These are phyloP conservation scores for Tipula helvola DNA, from an alignment of 2,888 invertebrate species.

Conservation along the genomic window DNA sequence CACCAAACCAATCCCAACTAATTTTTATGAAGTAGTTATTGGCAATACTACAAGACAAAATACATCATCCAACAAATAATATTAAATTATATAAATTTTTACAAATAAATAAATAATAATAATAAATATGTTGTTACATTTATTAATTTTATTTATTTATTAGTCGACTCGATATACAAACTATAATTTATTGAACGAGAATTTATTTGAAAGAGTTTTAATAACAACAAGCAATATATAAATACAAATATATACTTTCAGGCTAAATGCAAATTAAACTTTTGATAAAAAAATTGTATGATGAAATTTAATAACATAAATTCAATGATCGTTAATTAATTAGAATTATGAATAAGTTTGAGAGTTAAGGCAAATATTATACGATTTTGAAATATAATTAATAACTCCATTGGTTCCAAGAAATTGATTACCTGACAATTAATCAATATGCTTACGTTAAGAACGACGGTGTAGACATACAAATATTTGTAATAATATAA, in stretches of 20 bases:
- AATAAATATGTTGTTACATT: neutral
- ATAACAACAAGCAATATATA: neutral
- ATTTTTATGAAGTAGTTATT: neutral
- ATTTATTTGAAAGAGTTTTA: neutral
- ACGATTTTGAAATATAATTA: neutral
- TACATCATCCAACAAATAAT: neutral
- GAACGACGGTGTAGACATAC: neutral
- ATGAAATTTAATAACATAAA: neutral
- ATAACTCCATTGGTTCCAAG: neutral
- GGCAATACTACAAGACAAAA: neutral
- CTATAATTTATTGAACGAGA: neutral
- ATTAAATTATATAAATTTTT: neutral
- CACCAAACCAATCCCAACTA: neutral
- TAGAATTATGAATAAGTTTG: neutral
- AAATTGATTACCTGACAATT: neutral
- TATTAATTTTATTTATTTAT: neutral
- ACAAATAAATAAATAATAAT: neutral
- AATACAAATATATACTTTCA: neutral
- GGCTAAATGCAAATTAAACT: neutral
- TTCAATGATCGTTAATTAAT: neutral
- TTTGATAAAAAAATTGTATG: neutral
- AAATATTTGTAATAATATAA: neutral
- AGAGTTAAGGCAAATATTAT: neutral
- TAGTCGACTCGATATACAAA: neutral
- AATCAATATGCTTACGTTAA: neutral